These are phyloP conservation scores for Synergus japonicus DNA, from an alignment of 2,888 invertebrate species.

Conservation along the genomic window DNA sequence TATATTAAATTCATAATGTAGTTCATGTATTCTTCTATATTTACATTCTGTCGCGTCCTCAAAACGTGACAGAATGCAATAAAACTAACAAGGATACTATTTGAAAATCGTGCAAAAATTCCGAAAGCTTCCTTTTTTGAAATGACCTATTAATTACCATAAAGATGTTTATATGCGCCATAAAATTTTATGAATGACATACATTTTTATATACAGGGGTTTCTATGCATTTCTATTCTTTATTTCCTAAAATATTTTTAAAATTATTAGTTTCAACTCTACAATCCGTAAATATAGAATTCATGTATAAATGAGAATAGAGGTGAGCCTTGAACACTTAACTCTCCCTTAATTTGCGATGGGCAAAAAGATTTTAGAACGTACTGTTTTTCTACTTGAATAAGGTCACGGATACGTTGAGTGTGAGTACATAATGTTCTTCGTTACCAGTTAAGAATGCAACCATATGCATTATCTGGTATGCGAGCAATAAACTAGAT, in stretches of 20 bases:
- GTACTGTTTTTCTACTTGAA: conserved; percentile 23
- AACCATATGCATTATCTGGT: conserved; percentile 54
- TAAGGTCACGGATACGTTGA: conserved; percentile 37
- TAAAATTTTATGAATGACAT: neutral
- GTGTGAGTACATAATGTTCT: conserved; percentile 21
- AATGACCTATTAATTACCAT: neutral
- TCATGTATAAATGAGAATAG: conserved; percentile 1
- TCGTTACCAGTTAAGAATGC: conserved; percentile 49
- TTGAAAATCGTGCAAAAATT: conserved; percentile 7
- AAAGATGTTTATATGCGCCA: neutral
- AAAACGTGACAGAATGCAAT: conserved; percentile 6
- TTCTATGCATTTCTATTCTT: too few species aligned
- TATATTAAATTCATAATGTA: neutral
- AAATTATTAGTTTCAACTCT: too few species aligned
- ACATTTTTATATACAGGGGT: neutral
- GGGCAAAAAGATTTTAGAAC: conserved; percentile 34
- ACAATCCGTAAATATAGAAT: too few species aligned
- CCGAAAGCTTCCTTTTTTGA: neutral
- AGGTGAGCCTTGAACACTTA: conserved; percentile 20
- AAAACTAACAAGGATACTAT: neutral
- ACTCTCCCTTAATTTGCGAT: conserved; percentile 33
- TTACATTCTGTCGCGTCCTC: neutral
- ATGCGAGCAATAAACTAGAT: conserved; percentile 58
- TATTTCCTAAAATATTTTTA: too few species aligned
- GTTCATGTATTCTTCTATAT: neutral